These are phyloP conservation scores for Eurytoma adleriae DNA, from an alignment of 2,888 invertebrate species.

Conservation along the genomic window DNA sequence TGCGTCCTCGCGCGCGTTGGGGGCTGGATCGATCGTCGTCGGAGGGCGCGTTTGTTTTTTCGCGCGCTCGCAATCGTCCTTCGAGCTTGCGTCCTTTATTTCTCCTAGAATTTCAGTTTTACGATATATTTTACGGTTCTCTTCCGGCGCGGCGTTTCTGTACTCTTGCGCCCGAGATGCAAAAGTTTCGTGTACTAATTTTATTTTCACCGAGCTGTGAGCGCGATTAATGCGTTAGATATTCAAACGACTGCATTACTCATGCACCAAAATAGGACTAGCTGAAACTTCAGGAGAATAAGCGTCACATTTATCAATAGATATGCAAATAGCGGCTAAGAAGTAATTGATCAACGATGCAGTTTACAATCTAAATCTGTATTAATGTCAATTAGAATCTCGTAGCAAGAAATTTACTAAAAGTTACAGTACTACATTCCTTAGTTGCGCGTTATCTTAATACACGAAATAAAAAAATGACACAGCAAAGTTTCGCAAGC, in stretches of 20 bases:
- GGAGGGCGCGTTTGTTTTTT: not conserved
- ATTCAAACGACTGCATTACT: constrained; percentile 46
- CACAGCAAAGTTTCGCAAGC: no score
- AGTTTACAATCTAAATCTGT: no score
- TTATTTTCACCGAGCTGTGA: not conserved
- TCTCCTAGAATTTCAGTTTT: not conserved
- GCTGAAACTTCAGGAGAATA: not conserved
- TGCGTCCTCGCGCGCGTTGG: not conserved
- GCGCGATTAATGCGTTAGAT: constrained; percentile 38
- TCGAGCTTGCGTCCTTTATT: not conserved
- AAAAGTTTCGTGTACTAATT: not conserved
- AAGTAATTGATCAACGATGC: no score
- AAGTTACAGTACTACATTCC: no score
- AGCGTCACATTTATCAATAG: no score
- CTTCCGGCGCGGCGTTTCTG: no score
- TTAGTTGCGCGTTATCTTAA: no score
- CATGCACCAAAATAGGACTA: constrained; percentile 19
- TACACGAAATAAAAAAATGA: no score
- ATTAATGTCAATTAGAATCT: no score
- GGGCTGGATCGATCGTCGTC: constrained; percentile 3
- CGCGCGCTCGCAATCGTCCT: not conserved
- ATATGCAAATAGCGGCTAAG: no score
- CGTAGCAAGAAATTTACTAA: no score
- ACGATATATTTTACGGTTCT: not conserved
- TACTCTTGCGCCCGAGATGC: no score